Evolutionary conservation across 2,113 vertebrate species (phyloP).

Genomic region (Bufo gargarizans): DNA sequence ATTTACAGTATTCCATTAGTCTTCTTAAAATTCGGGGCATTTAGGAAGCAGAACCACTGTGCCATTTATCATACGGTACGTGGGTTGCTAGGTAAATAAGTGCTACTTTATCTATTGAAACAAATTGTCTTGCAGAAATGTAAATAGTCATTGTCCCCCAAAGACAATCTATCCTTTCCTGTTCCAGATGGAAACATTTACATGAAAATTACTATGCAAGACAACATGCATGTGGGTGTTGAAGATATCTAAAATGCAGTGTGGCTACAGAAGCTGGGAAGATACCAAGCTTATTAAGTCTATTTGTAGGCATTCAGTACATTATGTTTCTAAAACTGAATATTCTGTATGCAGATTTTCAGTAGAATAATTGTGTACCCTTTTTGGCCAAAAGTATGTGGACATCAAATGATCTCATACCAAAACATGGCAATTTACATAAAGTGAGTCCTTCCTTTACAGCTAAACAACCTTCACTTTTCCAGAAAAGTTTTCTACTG

Average conservation of each 20-base stretch:
- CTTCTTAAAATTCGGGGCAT: neutral
- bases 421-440: neutral
- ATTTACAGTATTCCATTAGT: neutral
- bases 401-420: neutral
- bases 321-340: neutral
- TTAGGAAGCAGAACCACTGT: neutral
- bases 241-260: neutral
- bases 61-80: neutral
- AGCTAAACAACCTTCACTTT: neutral
- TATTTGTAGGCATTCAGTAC: neutral
- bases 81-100: neutral
- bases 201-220: constrained; percentile 9
- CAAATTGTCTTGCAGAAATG: neutral
- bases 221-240: constrained; percentile 10
- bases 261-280: neutral
- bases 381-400: neutral
- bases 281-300: constrained; percentile 1
- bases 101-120: neutral
- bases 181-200: constrained; percentile 17
- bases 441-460: neutral
- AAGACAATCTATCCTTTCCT: constrained; percentile 7
- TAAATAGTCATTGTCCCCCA: neutral
- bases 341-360: neutral
- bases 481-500: neutral
- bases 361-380: neutral